A percentile compares a stretch with the other conserved stretches of the same genome.
These are phyloP conservation scores for Phyllostomus hastatus DNA, from an alignment of 2,113 vertebrate genomes.

Conservation along the genomic window DNA sequence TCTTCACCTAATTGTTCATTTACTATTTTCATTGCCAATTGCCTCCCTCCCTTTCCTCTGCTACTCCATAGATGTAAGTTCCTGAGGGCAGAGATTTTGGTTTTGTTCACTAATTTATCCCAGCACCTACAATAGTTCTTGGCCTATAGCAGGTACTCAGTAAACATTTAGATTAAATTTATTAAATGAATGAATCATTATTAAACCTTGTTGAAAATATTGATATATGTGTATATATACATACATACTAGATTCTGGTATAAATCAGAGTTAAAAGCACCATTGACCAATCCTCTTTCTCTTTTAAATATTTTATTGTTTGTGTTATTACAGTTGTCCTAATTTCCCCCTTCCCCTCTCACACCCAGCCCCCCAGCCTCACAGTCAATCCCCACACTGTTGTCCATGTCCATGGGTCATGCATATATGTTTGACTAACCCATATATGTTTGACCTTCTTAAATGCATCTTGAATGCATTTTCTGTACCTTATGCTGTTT, in stretches of 20 bases:
- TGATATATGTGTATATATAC: background rate
- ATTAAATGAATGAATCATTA: background rate
- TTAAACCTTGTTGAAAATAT: background rate
- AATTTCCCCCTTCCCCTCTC: too few species aligned
- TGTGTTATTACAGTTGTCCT: too few species aligned
- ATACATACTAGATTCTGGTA: background rate
- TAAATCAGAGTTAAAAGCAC: background rate
- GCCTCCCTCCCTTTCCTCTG: background rate
- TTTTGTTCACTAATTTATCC: background rate
- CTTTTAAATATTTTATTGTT: too few species aligned
- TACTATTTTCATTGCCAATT: background rate
- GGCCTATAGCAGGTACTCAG: background rate
- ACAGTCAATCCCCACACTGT: too few species aligned
- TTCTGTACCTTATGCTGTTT: background rate
- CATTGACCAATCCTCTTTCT: background rate
- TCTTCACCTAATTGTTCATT: background rate
- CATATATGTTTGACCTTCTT: background rate
- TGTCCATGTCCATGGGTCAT: too few species aligned
- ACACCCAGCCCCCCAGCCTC: too few species aligned
- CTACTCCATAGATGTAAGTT: background rate
- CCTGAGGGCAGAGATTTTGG: background rate
- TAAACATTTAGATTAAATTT: background rate
- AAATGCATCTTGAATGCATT: background rate
- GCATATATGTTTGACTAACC: too few species aligned
- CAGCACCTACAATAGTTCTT: background rate